These are phyloP conservation scores for Caloenas nicobarica DNA, from an alignment of 2,113 vertebrate species.

Conservation along the genomic window DNA sequence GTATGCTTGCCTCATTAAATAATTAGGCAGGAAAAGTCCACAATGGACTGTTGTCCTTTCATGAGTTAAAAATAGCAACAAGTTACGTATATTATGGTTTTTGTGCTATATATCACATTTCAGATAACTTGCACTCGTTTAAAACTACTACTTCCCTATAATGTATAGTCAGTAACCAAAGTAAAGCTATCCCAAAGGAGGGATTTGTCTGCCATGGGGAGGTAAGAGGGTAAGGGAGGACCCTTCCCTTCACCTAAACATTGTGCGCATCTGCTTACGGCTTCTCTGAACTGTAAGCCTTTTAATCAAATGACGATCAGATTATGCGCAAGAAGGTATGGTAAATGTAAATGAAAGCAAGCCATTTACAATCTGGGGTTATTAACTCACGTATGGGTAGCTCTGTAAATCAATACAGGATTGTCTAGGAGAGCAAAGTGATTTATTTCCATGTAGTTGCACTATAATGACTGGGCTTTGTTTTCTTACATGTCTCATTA, in stretches of 20 bases:
- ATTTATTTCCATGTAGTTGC: constrained; percentile 1
- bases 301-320: background rate
- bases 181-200: background rate
- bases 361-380: background rate
- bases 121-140: background rate
- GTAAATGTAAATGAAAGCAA: constrained; percentile 21
- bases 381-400: background rate
- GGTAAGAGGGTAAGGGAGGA: background rate
- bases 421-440: background rate
- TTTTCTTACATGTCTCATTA: constrained; percentile 32
- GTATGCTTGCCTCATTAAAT: background rate
- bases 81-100: background rate
- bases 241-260: background rate
- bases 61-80: background rate
- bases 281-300: background rate
- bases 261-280: background rate
- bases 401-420: background rate
- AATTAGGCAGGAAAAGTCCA: background rate
- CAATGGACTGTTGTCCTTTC: background rate
- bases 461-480: constrained; percentile 8
- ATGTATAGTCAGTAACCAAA: background rate
- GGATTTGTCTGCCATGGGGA: background rate
- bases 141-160: background rate
- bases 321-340: background rate
- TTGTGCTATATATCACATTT: background rate